A percentile compares a stretch with the other conserved stretches of the same genome.
These are phyloP conservation scores for Venusia cambrica DNA, from an alignment of 2,888 invertebrate species.

Conservation along the genomic window DNA sequence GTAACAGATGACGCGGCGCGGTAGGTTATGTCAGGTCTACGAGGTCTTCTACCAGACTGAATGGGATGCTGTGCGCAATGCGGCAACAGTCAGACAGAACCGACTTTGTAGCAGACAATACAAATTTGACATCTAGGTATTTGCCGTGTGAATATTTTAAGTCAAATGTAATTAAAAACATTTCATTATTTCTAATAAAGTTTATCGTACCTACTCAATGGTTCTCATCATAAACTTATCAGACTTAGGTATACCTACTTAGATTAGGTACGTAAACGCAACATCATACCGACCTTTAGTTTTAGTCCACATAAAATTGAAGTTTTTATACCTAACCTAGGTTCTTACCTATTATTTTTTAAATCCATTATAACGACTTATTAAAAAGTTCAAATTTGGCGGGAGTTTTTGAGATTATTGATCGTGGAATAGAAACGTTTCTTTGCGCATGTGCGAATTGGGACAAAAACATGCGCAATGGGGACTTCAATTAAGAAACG, in stretches of 20 bases:
- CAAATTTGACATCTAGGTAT: slow-evolving; percentile 5
- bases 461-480: slow-evolving; percentile 39
- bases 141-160: too few relatives aligned
- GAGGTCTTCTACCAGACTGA: slow-evolving; percentile 72
- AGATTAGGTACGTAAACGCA: too few relatives aligned
- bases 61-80: slow-evolving; percentile 79
- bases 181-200: too few relatives aligned
- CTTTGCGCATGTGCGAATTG: slow-evolving; percentile 29
- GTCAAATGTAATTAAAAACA: too few relatives aligned
- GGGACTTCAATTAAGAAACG: slow-evolving; percentile 20
- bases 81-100: slow-evolving; percentile 61
- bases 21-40: slow-evolving; percentile 67
- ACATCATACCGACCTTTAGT: too few relatives aligned
- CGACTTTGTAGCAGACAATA: slow-evolving; percentile 36
- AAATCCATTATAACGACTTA: not conserved
- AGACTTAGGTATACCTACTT: too few relatives aligned
- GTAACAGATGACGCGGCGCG: slow-evolving; percentile 36
- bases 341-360: too few relatives aligned
- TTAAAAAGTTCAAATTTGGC: slow-evolving; percentile 19
- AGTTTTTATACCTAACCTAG: too few relatives aligned
- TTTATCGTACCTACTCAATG: too few relatives aligned
- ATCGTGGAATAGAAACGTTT: slow-evolving; percentile 25
- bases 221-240: too few relatives aligned
- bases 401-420: slow-evolving; percentile 41
- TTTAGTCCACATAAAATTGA: too few relatives aligned